These are phyloP conservation scores for Noctilio leporinus DNA, from an alignment of 2,113 vertebrate species.

Conservation along the genomic window DNA sequence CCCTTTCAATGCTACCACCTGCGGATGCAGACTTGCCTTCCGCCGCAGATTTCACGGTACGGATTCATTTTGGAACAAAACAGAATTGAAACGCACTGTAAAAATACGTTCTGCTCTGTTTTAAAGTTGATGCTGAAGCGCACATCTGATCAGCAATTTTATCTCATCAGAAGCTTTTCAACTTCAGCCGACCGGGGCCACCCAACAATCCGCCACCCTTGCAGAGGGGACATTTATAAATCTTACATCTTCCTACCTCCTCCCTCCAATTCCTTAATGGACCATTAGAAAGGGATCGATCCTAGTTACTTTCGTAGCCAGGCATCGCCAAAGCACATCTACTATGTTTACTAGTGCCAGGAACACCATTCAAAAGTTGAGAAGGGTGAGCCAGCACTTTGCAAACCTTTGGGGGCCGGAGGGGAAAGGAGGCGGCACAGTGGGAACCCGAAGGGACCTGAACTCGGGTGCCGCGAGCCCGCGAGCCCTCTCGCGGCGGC, in stretches of 20 bases:
- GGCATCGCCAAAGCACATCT: not conserved
- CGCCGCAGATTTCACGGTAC: not conserved
- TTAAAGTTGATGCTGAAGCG: not conserved
- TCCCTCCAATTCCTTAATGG: slow-evolving; percentile 48
- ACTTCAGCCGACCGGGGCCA: not conserved
- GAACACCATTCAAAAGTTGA: slow-evolving; percentile 26
- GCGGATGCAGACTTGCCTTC: not conserved
- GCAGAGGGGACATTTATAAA: slow-evolving; percentile 14
- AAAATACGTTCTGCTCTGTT: not conserved
- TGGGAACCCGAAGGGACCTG: not conserved
- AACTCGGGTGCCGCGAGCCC: not conserved
- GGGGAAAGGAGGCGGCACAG: not conserved
- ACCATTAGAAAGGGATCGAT: slow-evolving; percentile 43
- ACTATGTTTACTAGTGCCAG: not conserved
- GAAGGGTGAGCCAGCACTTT: slow-evolving; percentile 8
- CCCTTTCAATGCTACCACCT: not conserved
- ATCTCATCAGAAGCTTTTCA: not conserved
- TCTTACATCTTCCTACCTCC: not conserved
- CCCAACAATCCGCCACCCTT: not conserved
- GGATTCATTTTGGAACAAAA: not conserved
- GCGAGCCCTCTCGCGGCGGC: not conserved
- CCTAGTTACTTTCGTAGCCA: slow-evolving; percentile 19
- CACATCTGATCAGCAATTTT: not conserved
- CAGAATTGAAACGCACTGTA: not conserved
- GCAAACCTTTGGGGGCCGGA: not conserved